Evolutionary conservation across 1,140 invertebrate genomes (phyloP), one percentile per base, ranked within the genome.

Genomic region (Calephelis virginiensis): DNA sequence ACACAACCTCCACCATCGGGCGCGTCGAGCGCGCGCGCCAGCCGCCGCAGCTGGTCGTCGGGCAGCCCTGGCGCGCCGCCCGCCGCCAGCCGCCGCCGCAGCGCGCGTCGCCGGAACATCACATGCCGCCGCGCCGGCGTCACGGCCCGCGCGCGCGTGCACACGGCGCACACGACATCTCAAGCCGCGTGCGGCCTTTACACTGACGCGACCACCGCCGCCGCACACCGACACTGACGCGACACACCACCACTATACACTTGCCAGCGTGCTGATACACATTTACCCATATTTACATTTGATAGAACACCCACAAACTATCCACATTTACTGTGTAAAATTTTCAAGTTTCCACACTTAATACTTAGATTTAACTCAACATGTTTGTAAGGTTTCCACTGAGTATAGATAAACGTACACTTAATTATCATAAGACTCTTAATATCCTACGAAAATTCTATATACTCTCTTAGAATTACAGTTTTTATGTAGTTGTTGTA

Each of bases 71-170:
- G 77, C 76, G 82, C 85, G 73, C 84, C 82, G 78, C 77, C 81
- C 69, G 75, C 76, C 74, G 79, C 81, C 79, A 88, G 86, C 85
- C 85, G 81, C 80, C 86, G 81, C 79, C 87, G 85, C 80, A 86
- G 82, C 79, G 83, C 88, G 80, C 83, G 87, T 74, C 86, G 77
- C 84, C 84, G 80, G 85, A 89, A 89, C 86, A 89, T 87, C 83
- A 87, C 86, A 89, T 89, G 83, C 81, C 84, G 80, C 68, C 77
- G 73, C 60, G 71, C 72, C 70, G 71, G 72, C 73, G 72, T 69
- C 68, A 60, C 67, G 73, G 75, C 75, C 76, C 79, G 71, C 78
- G 72, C 75, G 72, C 72, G 40, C 76, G 67, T 70, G 56, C 61
- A 61, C 71, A 50, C 67, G 64, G 73, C 60, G 68, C 61, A 62